Evolutionary conservation across 92 coral and sea anemone genomes (phyloP).

Genomic region (Parazoanthus swiftii): DNA sequence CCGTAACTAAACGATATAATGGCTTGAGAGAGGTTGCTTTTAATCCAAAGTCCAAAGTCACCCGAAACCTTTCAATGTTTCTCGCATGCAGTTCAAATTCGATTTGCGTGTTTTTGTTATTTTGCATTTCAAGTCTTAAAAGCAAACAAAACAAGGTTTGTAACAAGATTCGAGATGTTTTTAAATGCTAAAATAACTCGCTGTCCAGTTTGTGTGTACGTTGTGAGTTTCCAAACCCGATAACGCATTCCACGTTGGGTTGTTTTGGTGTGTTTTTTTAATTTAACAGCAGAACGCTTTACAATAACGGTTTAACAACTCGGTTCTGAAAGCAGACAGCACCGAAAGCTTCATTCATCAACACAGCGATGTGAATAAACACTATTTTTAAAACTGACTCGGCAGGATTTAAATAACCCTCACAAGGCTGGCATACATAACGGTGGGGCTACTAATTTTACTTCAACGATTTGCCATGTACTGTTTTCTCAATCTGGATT

Average conservation of each 20-base stretch:
- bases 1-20: not conserved
- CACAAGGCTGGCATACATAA: not conserved
- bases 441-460: conserved; percentile 6
- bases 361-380: not conserved
- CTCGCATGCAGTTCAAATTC: not conserved
- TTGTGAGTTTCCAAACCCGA: not conserved
- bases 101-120: not conserved
- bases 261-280: too few species aligned
- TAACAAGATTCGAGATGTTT: not conserved
- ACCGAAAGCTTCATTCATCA: not conserved
- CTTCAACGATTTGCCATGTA: not conserved
- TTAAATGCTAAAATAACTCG: too few species aligned
- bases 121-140: not conserved
- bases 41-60: conserved; percentile 16
- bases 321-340: too few species aligned
- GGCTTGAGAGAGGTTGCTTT: not conserved
- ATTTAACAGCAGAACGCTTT: too few species aligned
- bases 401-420: not conserved
- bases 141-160: not conserved
- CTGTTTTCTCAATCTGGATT: not conserved
- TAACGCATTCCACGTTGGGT: not conserved
- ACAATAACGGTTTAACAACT: too few species aligned
- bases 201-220: not conserved
- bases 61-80: not conserved
- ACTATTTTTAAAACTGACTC: too few species aligned